Conservation (phyloP, 2,797 vertebrate genomes). For the Vultur gryphus region DNA sequence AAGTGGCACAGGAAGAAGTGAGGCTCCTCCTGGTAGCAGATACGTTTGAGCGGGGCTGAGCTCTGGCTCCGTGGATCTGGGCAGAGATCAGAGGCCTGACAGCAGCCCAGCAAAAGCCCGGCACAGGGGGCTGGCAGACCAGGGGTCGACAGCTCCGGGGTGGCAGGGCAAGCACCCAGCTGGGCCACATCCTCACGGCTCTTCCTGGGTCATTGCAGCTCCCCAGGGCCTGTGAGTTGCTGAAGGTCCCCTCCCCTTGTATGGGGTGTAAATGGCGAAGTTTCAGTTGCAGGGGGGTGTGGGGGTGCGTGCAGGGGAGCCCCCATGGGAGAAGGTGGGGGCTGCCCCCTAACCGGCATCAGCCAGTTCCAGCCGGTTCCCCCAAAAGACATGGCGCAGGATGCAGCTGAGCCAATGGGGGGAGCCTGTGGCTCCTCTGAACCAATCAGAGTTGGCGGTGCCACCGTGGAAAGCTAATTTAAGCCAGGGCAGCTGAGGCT, state of each 20-base stretch:
- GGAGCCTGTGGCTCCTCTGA: not conserved
- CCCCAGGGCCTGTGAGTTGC: not conserved
- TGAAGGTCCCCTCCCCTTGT: not conserved
- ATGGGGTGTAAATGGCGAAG: not conserved
- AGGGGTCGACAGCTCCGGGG: not conserved
- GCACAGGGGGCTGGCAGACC: not conserved
- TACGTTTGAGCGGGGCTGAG: rapidly evolving
- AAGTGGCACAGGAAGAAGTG: not conserved
- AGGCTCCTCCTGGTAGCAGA: not conserved
- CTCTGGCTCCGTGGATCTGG: not conserved
- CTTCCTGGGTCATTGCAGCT: not conserved
- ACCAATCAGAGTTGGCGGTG: rapidly evolving
- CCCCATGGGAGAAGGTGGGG: not conserved
- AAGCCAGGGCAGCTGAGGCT: not conserved
- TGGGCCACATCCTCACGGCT: not conserved
- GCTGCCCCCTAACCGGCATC: not conserved
- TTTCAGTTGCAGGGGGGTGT: no score
- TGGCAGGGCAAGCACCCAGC: no score
- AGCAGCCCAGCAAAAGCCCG: not conserved
- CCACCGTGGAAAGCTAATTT: not conserved
- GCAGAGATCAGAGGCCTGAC: no score
- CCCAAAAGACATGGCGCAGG: rapidly evolving
- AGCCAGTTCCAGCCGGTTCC: no score
- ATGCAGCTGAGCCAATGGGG: not conserved
- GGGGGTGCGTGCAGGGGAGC: no score